Conservation (phyloP, 2,797 vertebrate genomes). For the Macroramphosus scolopax region DNA sequence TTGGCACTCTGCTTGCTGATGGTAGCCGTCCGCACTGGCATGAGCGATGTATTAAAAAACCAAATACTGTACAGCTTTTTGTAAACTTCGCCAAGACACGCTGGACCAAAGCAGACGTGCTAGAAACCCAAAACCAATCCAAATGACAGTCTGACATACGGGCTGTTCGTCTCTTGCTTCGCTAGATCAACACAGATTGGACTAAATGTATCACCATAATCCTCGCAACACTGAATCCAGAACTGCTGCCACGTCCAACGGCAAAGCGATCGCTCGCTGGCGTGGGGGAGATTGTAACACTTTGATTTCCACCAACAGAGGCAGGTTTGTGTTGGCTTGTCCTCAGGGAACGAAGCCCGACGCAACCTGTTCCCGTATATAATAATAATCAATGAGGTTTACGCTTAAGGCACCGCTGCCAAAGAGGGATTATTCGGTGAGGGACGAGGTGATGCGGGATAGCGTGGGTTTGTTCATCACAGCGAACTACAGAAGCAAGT, state of each 20-base stretch:
- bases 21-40: constrained; percentile 36
- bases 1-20: constrained; percentile 17
- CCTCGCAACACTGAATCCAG: constrained; percentile 45
- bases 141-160: constrained; percentile 61
- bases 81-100: constrained; percentile 48
- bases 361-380: constrained; percentile 38
- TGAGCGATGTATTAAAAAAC: constrained; percentile 32
- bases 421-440: constrained; percentile 41
- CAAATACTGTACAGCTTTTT: constrained; percentile 45
- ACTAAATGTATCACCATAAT: constrained; percentile 60
- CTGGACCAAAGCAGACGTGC: constrained; percentile 50
- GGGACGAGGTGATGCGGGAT: constrained; percentile 29
- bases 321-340: constrained; percentile 52
- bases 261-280: constrained; percentile 37
- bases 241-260: constrained; percentile 39
- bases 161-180: constrained; percentile 61
- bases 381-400: constrained; percentile 18
- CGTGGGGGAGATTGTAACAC: constrained; percentile 36
- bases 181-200: constrained; percentile 68
- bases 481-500: constrained; percentile 42
- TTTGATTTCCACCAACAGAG: constrained; percentile 44
- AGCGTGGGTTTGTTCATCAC: constrained; percentile 51
- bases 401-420: constrained; percentile 25
- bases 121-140: constrained; percentile 52
- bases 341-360: constrained; percentile 18